Evolutionary conservation across 2,113 vertebrate species (phyloP).

Genomic region (Ceratotherium simum): DNA sequence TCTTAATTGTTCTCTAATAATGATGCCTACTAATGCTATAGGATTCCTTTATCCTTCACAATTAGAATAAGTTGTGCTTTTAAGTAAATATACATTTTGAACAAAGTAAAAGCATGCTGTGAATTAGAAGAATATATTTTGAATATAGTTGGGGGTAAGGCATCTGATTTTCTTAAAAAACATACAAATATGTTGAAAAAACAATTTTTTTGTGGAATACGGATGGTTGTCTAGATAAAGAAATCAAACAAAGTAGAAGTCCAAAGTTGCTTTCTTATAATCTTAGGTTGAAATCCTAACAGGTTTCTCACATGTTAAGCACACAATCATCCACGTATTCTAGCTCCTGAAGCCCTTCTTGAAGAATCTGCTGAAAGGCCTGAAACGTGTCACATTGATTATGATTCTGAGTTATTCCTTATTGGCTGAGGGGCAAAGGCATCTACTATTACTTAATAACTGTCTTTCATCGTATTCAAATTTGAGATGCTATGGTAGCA

Average conservation of each 20-base stretch:
- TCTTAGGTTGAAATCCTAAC: neutral
- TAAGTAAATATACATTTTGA: conserved; percentile 22
- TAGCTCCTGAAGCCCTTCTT: neutral
- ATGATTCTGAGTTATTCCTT: neutral
- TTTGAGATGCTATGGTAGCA: neutral
- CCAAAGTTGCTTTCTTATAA: neutral
- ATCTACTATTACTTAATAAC: neutral
- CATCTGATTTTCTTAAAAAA: neutral
- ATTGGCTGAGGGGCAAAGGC: neutral
- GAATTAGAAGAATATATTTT: neutral
- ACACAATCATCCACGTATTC: neutral
- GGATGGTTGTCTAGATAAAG: neutral
- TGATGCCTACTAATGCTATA: neutral
- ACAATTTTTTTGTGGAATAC: neutral
- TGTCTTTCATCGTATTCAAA: neutral
- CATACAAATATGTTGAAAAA: neutral
- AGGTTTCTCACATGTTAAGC: neutral
- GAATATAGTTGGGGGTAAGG: neutral
- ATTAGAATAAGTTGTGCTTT: neutral
- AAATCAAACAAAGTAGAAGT: neutral
- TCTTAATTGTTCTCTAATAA: neutral
- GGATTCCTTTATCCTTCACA: neutral
- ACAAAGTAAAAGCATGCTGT: neutral
- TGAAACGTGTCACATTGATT: neutral
- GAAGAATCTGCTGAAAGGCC: neutral